Evolutionary conservation across 2,113 vertebrate species (phyloP).

Genomic region (Struthio camelus): DNA sequence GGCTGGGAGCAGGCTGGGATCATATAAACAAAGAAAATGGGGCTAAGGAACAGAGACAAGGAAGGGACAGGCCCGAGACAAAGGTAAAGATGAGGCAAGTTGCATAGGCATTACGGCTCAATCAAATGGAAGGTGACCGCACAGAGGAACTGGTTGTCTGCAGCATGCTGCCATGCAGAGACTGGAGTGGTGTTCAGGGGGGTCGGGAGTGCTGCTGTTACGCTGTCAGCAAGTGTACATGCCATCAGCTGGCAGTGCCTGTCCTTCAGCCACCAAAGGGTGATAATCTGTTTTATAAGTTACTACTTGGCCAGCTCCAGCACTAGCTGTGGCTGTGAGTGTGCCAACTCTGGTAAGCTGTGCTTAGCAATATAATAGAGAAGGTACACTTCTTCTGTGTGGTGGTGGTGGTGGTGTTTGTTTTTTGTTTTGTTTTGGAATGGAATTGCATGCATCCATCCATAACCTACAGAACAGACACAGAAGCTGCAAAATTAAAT

Average conservation of each 20-base stretch:
- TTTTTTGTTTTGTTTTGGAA: background rate
- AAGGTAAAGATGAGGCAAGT: background rate
- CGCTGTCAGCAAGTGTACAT: background rate
- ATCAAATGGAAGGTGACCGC: background rate
- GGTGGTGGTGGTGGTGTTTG: too few relatives aligned
- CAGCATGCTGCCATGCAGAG: accelerated
- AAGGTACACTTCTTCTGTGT: background rate
- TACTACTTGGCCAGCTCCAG: background rate
- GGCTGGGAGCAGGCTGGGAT: background rate
- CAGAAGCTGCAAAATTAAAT: background rate
- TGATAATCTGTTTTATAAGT: background rate
- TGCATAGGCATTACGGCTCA: background rate
- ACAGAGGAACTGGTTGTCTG: background rate
- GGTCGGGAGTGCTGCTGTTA: background rate
- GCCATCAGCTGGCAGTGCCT: background rate
- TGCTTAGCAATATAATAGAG: background rate
- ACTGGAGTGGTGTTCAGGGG: background rate
- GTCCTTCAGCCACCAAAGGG: background rate
- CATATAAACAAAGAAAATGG: background rate
- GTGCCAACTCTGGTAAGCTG: background rate
- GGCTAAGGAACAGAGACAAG: background rate
- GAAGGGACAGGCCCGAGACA: background rate
- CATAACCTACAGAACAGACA: background rate
- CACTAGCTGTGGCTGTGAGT: background rate
- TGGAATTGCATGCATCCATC: background rate